phyloP scores from a whole-genome alignment of 2,888 invertebrate species.

The Drosophila mayaguana region DNA sequence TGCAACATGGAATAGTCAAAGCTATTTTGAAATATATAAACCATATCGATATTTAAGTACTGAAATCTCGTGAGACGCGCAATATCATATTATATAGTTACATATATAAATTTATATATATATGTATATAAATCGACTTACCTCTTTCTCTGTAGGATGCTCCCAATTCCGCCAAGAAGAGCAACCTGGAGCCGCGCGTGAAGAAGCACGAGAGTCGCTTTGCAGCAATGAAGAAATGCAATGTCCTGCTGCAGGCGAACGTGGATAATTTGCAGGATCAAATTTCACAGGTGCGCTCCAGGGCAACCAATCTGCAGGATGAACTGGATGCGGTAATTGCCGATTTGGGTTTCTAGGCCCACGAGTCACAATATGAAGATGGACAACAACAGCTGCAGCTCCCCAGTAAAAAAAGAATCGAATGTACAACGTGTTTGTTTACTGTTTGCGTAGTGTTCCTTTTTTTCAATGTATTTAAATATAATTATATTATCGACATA shows the following conservation, averaged over 20 bases:
- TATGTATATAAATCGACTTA: conserved; percentile 10
- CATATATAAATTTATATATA: not conserved
- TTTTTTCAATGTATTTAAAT: conserved; percentile 69
- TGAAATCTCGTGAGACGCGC: not conserved
- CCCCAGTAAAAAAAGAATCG: conserved; percentile 26
- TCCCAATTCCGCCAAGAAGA: conserved; percentile 88
- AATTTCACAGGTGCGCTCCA: conserved; percentile 92
- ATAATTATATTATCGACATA: conserved; percentile 55
- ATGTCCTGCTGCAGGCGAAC: conserved; percentile 94
- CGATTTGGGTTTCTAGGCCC: conserved; percentile 89
- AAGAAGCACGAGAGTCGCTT: conserved; percentile 92
- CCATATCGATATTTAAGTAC: too few species aligned
- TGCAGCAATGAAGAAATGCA: conserved; percentile 93
- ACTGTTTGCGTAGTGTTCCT: conserved; percentile 70
- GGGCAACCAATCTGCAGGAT: conserved; percentile 91
- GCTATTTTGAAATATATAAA: too few species aligned
- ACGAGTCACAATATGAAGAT: conserved; percentile 1
- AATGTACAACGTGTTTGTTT: conserved; percentile 68
- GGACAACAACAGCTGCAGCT: conserved; percentile 32
- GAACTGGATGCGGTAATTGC: conserved; percentile 94
- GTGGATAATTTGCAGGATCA: conserved; percentile 95
- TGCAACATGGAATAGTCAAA: not conserved
- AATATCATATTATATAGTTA: too few species aligned
- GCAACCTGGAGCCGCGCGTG: conserved; percentile 88
- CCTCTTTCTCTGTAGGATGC: conserved; percentile 86